A percentile compares a stretch with the other conserved stretches of the same genome.
Conservation (phyloP, 2,113 vertebrate species). For the Xiphophorus hellerii region DNA sequence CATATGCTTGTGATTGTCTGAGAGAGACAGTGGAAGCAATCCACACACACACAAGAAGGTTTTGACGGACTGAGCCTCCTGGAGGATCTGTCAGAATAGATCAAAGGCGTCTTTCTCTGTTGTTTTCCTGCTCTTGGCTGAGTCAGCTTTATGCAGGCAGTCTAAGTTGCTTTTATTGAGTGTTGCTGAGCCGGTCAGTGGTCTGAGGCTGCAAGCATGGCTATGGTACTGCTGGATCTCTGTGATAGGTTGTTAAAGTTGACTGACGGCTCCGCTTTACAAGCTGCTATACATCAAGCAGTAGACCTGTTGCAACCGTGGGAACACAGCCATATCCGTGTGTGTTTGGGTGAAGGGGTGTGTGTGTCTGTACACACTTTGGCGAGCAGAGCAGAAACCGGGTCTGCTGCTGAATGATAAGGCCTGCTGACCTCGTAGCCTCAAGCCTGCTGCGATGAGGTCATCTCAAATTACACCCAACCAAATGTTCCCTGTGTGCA, state of each 20-base stretch:
- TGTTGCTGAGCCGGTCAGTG: slow-evolving; percentile 61
- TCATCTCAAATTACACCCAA: slow-evolving; percentile 67
- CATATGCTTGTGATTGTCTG: slow-evolving; percentile 21
- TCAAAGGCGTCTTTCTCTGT: slow-evolving; percentile 57
- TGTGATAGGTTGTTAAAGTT: slow-evolving; percentile 65
- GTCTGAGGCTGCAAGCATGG: slow-evolving; percentile 35
- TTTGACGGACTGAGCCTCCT: slow-evolving; percentile 38
- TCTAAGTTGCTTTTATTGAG: slow-evolving; percentile 63
- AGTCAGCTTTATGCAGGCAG: slow-evolving; percentile 33
- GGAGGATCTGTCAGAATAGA: slow-evolving; percentile 47
- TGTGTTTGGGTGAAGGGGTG: slow-evolving; percentile 6
- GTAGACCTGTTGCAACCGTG: slow-evolving; percentile 61
- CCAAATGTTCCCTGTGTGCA: slow-evolving; percentile 63
- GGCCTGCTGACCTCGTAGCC: slow-evolving; percentile 68
- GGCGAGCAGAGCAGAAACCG: slow-evolving; percentile 40
- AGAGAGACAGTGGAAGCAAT: slow-evolving; percentile 24
- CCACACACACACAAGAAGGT: slow-evolving; percentile 4
- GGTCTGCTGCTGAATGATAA: slow-evolving; percentile 64
- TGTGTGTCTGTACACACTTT: neutral
- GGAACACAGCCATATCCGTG: slow-evolving; percentile 58
- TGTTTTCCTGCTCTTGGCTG: slow-evolving; percentile 51
- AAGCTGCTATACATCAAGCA: slow-evolving; percentile 68
- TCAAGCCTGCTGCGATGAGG: slow-evolving; percentile 47
- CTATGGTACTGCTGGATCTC: slow-evolving; percentile 69
- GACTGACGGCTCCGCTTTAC: slow-evolving; percentile 64